Evolutionary conservation across 1,140 invertebrate species (phyloP).

Genomic region (Drosophila watanabei): DNA sequence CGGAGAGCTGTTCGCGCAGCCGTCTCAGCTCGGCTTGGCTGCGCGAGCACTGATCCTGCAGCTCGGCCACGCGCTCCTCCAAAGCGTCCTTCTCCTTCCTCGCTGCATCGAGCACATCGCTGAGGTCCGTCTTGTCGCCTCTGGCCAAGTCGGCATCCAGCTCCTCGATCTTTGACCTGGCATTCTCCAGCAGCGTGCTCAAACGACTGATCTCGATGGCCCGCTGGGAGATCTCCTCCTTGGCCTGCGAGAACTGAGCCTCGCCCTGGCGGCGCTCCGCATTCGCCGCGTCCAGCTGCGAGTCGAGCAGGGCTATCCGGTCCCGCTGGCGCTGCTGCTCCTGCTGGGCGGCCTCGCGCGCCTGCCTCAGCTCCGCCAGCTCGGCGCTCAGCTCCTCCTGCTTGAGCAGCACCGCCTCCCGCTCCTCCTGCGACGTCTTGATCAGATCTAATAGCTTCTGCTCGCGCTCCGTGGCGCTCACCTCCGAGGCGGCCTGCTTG

Average conservation of each 20-base stretch:
- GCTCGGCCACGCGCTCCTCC: constrained; percentile 89
- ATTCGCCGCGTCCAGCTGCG: constrained; percentile 89
- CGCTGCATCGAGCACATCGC: constrained; percentile 90
- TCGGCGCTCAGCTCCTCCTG: constrained; percentile 92
- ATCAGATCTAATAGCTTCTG: constrained; percentile 94
- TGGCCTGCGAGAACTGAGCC: constrained; percentile 89
- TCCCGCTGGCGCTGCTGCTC: constrained; percentile 90
- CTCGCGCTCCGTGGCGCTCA: constrained; percentile 90
- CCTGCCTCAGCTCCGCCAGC: constrained; percentile 87
- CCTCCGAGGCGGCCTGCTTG: constrained; percentile 88
- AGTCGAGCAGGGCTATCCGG: constrained; percentile 89
- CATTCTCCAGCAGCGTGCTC: constrained; percentile 92
- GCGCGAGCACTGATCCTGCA: constrained; percentile 92
- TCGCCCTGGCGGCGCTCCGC: constrained; percentile 91
- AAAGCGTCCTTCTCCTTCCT: constrained; percentile 90
- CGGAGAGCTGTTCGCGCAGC: constrained; percentile 90
- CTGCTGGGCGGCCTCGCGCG: constrained; percentile 86
- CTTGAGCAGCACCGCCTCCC: constrained; percentile 91
- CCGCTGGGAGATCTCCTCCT: constrained; percentile 88
- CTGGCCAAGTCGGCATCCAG: constrained; percentile 88
- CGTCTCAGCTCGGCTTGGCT: constrained; percentile 91
- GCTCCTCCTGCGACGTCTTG: constrained; percentile 93
- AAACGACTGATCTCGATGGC: constrained; percentile 92
- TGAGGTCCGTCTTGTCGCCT: constrained; percentile 89
- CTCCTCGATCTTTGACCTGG: constrained; percentile 90